A percentile compares a stretch with the other conserved stretches of the same genome.
These are phyloP conservation scores for Crotalus horridus DNA, from an alignment of 2,113 vertebrate species.

Conservation along the genomic window DNA sequence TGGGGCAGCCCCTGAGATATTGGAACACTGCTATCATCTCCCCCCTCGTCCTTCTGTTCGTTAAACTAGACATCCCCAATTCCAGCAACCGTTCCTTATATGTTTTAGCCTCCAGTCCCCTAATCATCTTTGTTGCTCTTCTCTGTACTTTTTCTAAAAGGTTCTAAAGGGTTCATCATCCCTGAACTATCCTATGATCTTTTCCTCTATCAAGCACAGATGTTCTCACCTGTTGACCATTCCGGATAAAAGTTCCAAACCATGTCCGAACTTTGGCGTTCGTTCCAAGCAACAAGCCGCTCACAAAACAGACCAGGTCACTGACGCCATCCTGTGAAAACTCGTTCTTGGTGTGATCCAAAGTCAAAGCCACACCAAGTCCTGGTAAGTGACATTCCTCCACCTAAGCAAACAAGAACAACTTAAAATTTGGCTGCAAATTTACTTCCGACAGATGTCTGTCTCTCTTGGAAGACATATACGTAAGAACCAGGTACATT, in stretches of 20 bases:
- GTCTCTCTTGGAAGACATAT: accelerated
- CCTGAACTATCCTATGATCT: neutral
- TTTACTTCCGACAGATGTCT: neutral
- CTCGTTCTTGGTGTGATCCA: conserved; percentile 92
- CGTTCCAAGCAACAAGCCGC: conserved; percentile 93
- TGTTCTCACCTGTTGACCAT: conserved; percentile 88
- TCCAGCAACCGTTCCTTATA: no score
- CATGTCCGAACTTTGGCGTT: conserved; percentile 96
- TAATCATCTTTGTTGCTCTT: no score
- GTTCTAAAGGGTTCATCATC: no score
- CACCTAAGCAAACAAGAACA: conserved; percentile 70
- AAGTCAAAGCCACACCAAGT: conserved; percentile 91
- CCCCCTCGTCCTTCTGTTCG: no score
- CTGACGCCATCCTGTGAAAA: conserved; percentile 89
- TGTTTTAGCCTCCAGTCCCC: no score
- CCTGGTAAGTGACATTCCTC: conserved; percentile 96
- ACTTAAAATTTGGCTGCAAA: neutral
- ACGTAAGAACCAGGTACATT: neutral
- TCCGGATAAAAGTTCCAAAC: conserved; percentile 98
- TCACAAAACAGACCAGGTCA: conserved; percentile 94
- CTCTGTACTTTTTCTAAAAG: no score
- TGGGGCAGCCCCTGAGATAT: no score
- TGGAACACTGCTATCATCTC: no score
- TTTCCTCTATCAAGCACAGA: neutral
- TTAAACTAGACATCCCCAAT: no score